These are phyloP conservation scores for Rhadina sibilatrix DNA, from an alignment of 2,113 vertebrate genomes.

Conservation along the genomic window DNA sequence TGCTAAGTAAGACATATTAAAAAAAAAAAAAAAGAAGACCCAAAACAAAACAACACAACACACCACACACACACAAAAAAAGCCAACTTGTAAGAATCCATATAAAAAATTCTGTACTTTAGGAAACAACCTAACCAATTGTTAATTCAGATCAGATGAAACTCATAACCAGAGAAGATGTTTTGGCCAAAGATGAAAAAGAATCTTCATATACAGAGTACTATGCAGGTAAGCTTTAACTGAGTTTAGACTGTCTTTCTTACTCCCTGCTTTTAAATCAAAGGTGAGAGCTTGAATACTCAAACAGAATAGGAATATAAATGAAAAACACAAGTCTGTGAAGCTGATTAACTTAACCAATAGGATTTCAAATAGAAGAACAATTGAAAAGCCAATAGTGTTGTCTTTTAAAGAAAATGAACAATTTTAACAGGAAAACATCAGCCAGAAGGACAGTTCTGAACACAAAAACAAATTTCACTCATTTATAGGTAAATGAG, in stretches of 20 bases:
- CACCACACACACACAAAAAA: too few relatives aligned
- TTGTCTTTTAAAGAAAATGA: neutral
- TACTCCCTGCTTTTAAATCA: neutral
- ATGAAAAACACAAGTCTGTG: neutral
- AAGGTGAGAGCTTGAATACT: neutral
- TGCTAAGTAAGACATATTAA: neutral
- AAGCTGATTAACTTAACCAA: neutral
- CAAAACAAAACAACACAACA: too few relatives aligned
- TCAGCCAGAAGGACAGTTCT: neutral
- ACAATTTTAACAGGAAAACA: neutral
- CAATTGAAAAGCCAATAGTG: neutral
- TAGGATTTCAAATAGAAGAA: neutral
- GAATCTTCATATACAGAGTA: neutral
- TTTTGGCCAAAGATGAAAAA: neutral
- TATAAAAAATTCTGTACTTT: neutral
- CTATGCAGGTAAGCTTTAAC: neutral
- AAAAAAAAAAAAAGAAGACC: neutral
- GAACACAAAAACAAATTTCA: neutral
- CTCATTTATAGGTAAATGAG: neutral
- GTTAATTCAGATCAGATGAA: neutral
- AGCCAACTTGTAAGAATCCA: neutral
- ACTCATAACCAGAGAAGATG: neutral
- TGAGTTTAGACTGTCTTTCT: neutral
- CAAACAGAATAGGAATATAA: neutral
- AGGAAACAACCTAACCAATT: neutral